A percentile compares a stretch with the other conserved stretches of the same genome.
These are phyloP conservation scores for Leptestheria dahalacensis DNA, from an alignment of 1,140 invertebrate species.

Conservation along the genomic window DNA sequence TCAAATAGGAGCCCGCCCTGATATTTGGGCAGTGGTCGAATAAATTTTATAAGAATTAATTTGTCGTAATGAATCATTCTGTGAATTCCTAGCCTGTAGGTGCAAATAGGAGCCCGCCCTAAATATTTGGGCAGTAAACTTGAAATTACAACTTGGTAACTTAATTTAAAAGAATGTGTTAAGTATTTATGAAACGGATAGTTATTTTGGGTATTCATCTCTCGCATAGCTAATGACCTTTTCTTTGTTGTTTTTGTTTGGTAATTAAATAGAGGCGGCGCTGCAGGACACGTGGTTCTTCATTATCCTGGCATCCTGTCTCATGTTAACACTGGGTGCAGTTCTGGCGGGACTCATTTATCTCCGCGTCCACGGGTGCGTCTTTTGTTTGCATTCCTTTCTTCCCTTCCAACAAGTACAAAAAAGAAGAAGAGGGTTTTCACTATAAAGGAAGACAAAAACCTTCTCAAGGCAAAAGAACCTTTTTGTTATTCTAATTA, in stretches of 20 bases:
- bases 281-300: slow-evolving; percentile 66
- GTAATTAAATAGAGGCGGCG: slow-evolving; percentile 26
- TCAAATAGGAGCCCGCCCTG: too few species aligned
- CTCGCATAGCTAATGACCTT: background rate
- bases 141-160: too few species aligned
- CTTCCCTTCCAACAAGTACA: background rate
- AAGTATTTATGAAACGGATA: background rate
- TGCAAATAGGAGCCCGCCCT: too few species aligned
- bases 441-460: too few species aligned
- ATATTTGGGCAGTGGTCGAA: too few species aligned
- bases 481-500: background rate
- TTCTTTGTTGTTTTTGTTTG: slow-evolving; percentile 8
- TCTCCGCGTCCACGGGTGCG: slow-evolving; percentile 11
- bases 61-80: too few species aligned
- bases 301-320: slow-evolving; percentile 57
- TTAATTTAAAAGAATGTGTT: too few species aligned
- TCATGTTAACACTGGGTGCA: slow-evolving; percentile 56
- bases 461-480: background rate
- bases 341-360: slow-evolving; percentile 52
- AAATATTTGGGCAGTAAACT: too few species aligned
- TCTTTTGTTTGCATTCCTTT: background rate
- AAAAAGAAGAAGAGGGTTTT: background rate
- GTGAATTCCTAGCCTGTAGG: too few species aligned
- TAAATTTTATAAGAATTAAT: too few species aligned
- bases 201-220: background rate